Base-by-base conservation (phyloP, 2,113 vertebrate genomes). In the Psilopsiagon aurifrons region DNA sequence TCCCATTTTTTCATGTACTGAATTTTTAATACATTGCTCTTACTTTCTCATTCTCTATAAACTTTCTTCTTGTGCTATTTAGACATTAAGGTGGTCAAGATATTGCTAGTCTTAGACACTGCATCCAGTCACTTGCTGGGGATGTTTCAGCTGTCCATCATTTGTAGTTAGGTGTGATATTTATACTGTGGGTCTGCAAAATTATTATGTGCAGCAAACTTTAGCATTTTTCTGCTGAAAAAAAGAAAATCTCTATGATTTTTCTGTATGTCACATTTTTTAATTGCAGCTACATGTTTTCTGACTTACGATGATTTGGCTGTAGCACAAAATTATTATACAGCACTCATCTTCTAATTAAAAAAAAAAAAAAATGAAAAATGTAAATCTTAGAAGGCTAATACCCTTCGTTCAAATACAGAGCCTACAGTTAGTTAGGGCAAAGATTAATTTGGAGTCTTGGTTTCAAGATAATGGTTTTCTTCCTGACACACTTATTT, bases 1-100 rank as follows among this genome's bases (percentile, higher is more conserved):
- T 94, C 55, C 92, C 51, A 82, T 89, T 94, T 94, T 94, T 54
- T 94, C 55, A 76, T 49, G 27, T 63, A 35, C 31, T 74, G 31
- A 67, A 75, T 83, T 90, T 78, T 93, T 60, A 83, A 51, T 68
- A 54, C 27, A 49, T 74, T 3, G 1, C 11, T 90, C 31, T 83
- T 83, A 70, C 27, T 74, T 86, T 88, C 63, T 88, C 59, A 41
- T 77, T 88, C 16, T 35, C 35, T 49, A 25, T 41, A 44, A 66
- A 60, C 11, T 25, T 87, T 47, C 28, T 55, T 47, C 28, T 37
- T 24, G 15, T 35, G 41, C 11, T 62, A 4, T 39, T 60, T 57
- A 71, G 27, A 57, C 43, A 69, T 73, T 62, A 64, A 64, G 27
- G 67, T 62, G 62, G 71, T 62, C 59, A 57, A 19, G 27, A 41